Conservation (phyloP, 2,888 invertebrate species). For the Pemphredon lugubris region DNA sequence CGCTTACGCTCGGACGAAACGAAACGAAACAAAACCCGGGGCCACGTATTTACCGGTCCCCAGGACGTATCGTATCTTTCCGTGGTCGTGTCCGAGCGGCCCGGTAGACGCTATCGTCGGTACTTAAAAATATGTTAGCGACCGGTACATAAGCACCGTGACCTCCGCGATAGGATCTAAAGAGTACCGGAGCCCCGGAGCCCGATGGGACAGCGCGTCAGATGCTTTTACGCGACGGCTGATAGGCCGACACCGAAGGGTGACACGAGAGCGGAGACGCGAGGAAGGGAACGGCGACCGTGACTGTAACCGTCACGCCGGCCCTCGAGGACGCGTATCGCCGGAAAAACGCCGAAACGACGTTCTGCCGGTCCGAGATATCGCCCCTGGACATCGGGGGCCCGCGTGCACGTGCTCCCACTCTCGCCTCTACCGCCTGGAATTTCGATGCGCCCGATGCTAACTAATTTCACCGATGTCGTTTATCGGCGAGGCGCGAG, state of each 20-base stretch:
- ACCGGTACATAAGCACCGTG: conserved; percentile 79
- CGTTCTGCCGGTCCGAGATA: neutral
- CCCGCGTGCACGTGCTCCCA: neutral
- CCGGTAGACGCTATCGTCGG: conserved; percentile 65
- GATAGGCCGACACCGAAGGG: conserved; percentile 43
- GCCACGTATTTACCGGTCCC: conserved; percentile 20
- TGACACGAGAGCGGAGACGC: conserved; percentile 26
- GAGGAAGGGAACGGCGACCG: conserved; percentile 61
- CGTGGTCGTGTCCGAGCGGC: conserved; percentile 53
- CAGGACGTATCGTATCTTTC: conserved; percentile 29
- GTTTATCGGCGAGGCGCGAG: too few relatives aligned
- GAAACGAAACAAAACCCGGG: too few relatives aligned
- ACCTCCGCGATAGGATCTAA: conserved; percentile 80
- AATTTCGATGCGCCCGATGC: too few relatives aligned
- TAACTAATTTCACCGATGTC: too few relatives aligned
- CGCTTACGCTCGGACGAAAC: conserved; percentile 22
- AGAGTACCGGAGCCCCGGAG: conserved; percentile 57
- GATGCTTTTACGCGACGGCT: conserved; percentile 67
- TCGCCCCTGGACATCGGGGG: neutral
- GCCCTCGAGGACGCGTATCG: conserved; percentile 46
- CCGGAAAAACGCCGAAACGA: conserved; percentile 64
- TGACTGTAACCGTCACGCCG: conserved; percentile 77
- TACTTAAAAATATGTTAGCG: conserved; percentile 80
- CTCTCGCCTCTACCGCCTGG: neutral
- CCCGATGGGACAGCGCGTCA: conserved; percentile 69